These are phyloP conservation scores for Nothobranchius kuhntae DNA, from an alignment of 2,113 vertebrate species.

Conservation along the genomic window DNA sequence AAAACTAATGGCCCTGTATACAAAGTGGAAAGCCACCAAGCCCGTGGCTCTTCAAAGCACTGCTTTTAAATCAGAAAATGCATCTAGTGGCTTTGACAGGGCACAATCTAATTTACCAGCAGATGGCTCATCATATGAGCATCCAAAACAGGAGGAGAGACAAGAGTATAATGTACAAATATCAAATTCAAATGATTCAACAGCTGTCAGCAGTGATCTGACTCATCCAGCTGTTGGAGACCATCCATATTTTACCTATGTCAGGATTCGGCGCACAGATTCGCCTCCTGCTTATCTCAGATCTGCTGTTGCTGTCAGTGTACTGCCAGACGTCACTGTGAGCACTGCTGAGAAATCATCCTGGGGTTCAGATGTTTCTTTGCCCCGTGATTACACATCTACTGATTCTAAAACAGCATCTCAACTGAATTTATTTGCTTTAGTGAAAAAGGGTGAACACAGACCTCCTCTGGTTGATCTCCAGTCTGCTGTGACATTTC, in stretches of 20 bases:
- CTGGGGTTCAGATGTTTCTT: constrained; percentile 9
- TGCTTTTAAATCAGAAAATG: constrained; percentile 47
- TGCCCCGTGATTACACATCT: neutral
- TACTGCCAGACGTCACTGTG: neutral
- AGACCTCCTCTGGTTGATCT: constrained; percentile 8
- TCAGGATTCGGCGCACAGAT: constrained; percentile 21
- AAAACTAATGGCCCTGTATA: constrained; percentile 54
- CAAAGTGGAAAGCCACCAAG: constrained; percentile 54
- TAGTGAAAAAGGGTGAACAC: constrained; percentile 6
- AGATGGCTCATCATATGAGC: constrained; percentile 41
- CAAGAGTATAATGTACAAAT: constrained; percentile 31
- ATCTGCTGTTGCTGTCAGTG: constrained; percentile 23
- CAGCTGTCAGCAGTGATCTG: constrained; percentile 15
- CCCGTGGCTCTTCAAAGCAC: constrained; percentile 44
- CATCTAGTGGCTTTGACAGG: constrained; percentile 44
- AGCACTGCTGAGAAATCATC: constrained; percentile 13
- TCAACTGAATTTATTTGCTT: constrained; percentile 7
- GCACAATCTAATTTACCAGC: constrained; percentile 42
- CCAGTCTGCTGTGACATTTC: constrained; percentile 16
- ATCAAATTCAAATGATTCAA: constrained; percentile 34
- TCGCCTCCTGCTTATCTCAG: constrained; percentile 32
- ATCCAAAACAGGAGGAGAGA: constrained; percentile 33
- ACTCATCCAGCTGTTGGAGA: constrained; percentile 30
- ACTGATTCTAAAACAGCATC: constrained; percentile 26
- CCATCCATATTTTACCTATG: constrained; percentile 24